These are phyloP conservation scores for Atherinosoma microstoma DNA, from an alignment of 2,797 vertebrate genomes.

Conservation along the genomic window DNA sequence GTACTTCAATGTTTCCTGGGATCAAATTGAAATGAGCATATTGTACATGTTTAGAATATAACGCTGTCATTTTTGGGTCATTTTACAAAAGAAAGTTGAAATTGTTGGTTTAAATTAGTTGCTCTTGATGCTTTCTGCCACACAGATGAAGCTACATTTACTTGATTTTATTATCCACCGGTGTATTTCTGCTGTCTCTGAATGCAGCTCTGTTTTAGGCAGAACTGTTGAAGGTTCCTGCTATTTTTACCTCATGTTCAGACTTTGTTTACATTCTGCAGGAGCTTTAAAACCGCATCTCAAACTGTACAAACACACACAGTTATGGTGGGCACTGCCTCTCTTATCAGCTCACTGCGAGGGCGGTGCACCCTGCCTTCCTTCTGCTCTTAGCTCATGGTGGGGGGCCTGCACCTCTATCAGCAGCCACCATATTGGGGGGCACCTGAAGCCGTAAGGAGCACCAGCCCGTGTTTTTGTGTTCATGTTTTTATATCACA, in stretches of 20 bases:
- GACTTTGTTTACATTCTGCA: constrained; percentile 9
- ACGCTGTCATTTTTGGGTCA: neutral
- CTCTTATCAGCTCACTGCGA: constrained; percentile 50
- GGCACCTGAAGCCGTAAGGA: neutral
- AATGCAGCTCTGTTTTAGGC: neutral
- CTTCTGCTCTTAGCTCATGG: neutral
- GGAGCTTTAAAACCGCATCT: neutral
- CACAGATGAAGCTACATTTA: neutral
- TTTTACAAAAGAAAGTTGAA: neutral
- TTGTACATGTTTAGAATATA: neutral
- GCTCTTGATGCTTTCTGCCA: neutral
- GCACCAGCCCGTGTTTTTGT: constrained; percentile 27
- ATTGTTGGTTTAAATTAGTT: neutral
- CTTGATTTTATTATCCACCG: neutral
- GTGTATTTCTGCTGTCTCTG: neutral
- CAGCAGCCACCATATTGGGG: constrained; percentile 55
- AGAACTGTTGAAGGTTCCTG: neutral
- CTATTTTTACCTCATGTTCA: neutral
- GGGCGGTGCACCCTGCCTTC: constrained; percentile 34
- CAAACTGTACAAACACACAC: neutral
- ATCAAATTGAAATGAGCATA: neutral
- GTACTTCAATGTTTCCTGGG: neutral
- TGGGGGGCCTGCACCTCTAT: constrained; percentile 50
- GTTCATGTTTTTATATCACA: neutral
- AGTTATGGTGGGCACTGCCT: constrained; percentile 9